Base-by-base conservation (phyloP, 2,888 invertebrate species). In the Dynastes tityus region DNA sequence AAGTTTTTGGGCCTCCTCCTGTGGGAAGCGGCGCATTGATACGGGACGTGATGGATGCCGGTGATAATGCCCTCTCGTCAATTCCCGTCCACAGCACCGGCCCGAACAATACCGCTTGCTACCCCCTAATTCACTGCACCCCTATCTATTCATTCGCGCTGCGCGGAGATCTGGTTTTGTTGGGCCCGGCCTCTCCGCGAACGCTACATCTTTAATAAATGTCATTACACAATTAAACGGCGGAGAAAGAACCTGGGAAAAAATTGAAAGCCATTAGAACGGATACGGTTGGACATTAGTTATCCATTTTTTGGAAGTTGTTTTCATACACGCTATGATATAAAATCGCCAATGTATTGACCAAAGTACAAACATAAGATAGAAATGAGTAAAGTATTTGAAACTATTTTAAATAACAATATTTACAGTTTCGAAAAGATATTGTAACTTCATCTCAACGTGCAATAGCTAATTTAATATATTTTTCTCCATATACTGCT, bases 21-120 rank as follows among this genome's bases (percentile, higher is more conserved):
- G 88, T 88, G 88, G 88, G 88, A 88, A 88, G 88, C 85, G 83
- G 85, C 86, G 88, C 89, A 89, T 89, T 89, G 89, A 89, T 89
- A 89, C 88, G 88, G 87, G 87, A 86, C 83, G 87, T 90, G 90
- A 90, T 89, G 89, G 89, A 90, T 90, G 88, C 85, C 83, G 86
- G 89, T 88, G 90, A 90, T 90, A 90, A 90, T 90, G 89, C 88
- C 88, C 87, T 88, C 88, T 89, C 89, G 89, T 90, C 89, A 89
- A 89, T 90, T 88, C 89, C 88, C 88, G 89, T 89, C 89, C 88
- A 88, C 88, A 88, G 87, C 89, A 89, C 88, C 88, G 88, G 89
- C 90, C 91, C 91, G 89, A 90, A 90, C 90, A 90, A 90, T 88
- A 91, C 89, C 87, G 85, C 85, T 85, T 85, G 85, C 86, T 74